Conservation (phyloP, 2,797 vertebrate species). For the Eidolon dupreanum region DNA sequence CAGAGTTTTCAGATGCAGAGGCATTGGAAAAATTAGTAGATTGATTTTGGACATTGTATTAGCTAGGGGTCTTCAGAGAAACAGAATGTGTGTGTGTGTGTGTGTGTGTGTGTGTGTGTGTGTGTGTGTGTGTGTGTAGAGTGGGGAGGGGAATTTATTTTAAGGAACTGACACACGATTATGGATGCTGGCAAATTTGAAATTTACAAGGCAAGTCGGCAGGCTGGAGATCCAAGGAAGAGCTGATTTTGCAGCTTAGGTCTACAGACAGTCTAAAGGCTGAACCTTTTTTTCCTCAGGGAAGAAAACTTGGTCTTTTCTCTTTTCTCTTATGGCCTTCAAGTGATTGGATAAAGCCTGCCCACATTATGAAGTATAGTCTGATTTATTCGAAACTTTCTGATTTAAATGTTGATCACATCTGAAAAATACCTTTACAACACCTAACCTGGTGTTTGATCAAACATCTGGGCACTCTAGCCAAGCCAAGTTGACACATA, state of each 20-base stretch:
- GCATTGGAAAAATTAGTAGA: neutral
- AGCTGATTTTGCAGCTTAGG: neutral
- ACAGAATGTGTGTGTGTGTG: neutral
- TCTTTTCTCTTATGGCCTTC: neutral
- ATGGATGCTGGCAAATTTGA: neutral
- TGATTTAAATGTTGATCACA: neutral
- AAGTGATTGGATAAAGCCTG: neutral
- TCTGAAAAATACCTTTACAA: neutral
- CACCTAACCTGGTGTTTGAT: neutral
- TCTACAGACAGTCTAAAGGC: neutral
- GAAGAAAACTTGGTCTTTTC: neutral
- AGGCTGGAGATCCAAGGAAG: neutral
- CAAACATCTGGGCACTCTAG: neutral
- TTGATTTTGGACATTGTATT: neutral
- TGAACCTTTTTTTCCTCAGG: neutral
- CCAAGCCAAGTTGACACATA: neutral
- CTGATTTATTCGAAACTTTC: neutral
- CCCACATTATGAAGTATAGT: neutral
- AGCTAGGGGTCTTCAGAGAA: neutral
- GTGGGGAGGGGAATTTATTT: neutral
- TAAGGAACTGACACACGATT: neutral
- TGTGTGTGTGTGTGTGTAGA: neutral
- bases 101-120: too few relatives aligned
- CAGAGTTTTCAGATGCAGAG: too few relatives aligned
- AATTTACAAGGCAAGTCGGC: neutral